Evolutionary conservation across 1,140 invertebrate species (phyloP).

Genomic region (Vanessa atalanta): DNA sequence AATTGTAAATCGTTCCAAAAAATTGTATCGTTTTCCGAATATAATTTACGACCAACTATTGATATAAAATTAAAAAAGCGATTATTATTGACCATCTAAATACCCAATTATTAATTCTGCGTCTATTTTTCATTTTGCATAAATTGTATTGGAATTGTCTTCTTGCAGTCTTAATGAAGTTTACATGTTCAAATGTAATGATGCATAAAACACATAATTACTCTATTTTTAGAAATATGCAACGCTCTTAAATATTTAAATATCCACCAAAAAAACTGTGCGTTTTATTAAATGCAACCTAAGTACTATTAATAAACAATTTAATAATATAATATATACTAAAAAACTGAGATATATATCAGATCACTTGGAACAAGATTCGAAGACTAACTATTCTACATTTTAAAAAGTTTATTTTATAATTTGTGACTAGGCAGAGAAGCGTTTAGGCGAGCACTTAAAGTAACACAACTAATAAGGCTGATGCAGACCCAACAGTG

Average conservation of each 20-base stretch:
- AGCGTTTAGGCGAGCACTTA: conserved; percentile 30
- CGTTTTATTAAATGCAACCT: too few relatives aligned
- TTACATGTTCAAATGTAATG: not conserved
- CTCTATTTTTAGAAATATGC: too few relatives aligned
- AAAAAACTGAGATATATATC: not conserved
- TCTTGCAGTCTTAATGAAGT: not conserved
- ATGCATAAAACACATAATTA: too few relatives aligned
- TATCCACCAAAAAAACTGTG: too few relatives aligned
- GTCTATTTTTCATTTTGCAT: not conserved
- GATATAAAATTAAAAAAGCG: too few relatives aligned
- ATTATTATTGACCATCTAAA: too few relatives aligned
- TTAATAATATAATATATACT: not conserved
- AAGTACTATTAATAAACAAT: not conserved
- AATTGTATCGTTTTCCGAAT: too few relatives aligned
- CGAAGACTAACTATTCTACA: conserved; percentile 9
- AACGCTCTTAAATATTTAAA: too few relatives aligned
- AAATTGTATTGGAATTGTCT: not conserved
- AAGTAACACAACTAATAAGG: conserved; percentile 27
- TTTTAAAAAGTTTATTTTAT: conserved; percentile 18
- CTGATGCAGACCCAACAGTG: conserved; percentile 21
- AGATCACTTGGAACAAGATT: not conserved
- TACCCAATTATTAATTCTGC: too few relatives aligned
- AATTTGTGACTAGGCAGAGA: conserved; percentile 31
- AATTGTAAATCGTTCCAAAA: too few relatives aligned
- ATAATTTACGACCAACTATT: too few relatives aligned